phyloP scores from a whole-genome alignment of 2,888 invertebrate species.

The Nomada goodeniana region DNA sequence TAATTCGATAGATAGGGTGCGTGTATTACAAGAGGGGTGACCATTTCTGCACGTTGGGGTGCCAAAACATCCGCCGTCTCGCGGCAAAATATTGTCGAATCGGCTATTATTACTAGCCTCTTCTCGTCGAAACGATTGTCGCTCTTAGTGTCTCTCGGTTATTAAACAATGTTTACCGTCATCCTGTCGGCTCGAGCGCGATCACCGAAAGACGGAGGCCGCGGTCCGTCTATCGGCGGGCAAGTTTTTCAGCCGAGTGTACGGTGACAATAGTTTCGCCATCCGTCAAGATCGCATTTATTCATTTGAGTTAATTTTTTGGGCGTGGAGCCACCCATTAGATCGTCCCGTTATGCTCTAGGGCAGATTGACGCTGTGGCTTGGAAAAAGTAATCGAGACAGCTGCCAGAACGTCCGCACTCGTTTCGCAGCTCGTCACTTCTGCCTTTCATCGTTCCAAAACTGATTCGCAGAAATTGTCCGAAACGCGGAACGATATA shows the following conservation, averaged over 20 bases:
- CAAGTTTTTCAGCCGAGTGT: fast-evolving
- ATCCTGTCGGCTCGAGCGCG: no score
- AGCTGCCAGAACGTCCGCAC: slow-evolving; percentile 49
- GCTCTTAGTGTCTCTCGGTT: no score
- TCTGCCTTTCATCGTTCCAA: not conserved
- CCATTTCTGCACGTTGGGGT: slow-evolving; percentile 72
- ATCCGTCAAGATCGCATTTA: slow-evolving; percentile 63
- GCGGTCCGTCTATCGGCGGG: not conserved
- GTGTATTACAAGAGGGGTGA: slow-evolving; percentile 75
- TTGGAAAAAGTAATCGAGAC: slow-evolving; percentile 72
- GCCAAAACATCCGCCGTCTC: slow-evolving; percentile 73
- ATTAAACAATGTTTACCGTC: not conserved
- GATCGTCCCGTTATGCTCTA: slow-evolving; percentile 72
- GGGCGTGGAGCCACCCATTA: slow-evolving; percentile 74
- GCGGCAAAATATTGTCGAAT: slow-evolving; percentile 65
- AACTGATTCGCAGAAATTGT: not conserved
- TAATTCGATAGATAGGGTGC: slow-evolving; percentile 82
- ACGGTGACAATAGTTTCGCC: slow-evolving; percentile 67
- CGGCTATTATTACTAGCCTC: slow-evolving; percentile 43
- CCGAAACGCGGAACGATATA: not conserved
- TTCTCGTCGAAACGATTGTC: not conserved
- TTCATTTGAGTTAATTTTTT: slow-evolving; percentile 76
- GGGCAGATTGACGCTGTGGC: slow-evolving; percentile 78
- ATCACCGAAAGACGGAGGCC: not conserved
- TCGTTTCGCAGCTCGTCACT: slow-evolving; percentile 1